Percentiles rank a stretch among this genome's conserved stretches.
Conservation (phyloP, 2,113 vertebrate species). For the Eupsittula cactorum region DNA sequence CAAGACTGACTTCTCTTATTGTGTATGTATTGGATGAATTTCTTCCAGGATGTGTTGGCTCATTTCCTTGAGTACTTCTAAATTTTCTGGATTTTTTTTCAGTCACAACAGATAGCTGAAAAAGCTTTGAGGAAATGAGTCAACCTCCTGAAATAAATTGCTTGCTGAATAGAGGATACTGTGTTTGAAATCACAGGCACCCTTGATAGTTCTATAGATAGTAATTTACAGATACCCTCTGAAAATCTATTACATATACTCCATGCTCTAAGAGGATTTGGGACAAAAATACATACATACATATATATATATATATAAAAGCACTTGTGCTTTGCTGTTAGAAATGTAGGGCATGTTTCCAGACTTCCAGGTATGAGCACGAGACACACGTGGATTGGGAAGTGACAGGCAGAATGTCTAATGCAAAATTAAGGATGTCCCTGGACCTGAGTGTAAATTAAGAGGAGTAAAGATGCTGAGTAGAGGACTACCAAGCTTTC, state of each 20-base stretch:
- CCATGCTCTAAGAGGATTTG: not conserved
- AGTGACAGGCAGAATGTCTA: not conserved
- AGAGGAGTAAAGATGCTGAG: not conserved
- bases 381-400: not conserved
- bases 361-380: not conserved
- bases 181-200: slow-evolving; percentile 34
- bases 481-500: not conserved
- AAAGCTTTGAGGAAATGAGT: slow-evolving; percentile 74
- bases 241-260: not conserved
- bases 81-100: slow-evolving; percentile 65
- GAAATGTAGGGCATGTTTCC: not conserved
- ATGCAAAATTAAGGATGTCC: not conserved
- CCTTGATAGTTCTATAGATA: slow-evolving; percentile 31
- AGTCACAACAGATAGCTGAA: slow-evolving; percentile 68
- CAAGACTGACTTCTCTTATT: slow-evolving; percentile 48
- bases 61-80: slow-evolving; percentile 75
- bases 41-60: slow-evolving; percentile 76
- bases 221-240: not conserved
- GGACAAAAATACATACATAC: not conserved
- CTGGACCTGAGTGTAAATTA: not conserved
- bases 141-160: slow-evolving; percentile 74
- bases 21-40: slow-evolving; percentile 52
- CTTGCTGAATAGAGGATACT: slow-evolving; percentile 39
- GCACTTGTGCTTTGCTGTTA: not conserved
- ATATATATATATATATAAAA: not conserved